Evolutionary conservation across 2,113 vertebrate species (phyloP), one percentile per base, ranked within the genome.

Genomic region (Rhinogobius similis): DNA sequence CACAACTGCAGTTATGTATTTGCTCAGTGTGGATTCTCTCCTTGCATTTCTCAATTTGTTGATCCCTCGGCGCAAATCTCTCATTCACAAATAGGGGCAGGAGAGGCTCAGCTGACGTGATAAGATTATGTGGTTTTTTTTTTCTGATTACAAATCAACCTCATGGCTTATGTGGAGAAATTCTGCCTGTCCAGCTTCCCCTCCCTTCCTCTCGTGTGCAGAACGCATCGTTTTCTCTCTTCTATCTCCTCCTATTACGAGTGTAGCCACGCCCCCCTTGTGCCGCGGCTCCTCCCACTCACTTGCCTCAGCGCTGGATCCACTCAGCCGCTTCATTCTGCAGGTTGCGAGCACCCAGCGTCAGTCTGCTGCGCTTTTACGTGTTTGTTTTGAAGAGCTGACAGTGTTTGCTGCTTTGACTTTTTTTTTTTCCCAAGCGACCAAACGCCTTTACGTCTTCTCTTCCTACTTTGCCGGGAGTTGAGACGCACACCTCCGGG

Each of bases 61-160:
- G 55, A 68, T 67, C 72, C 10, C 27, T 36, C 50, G 21, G 48
- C 72, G 76, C 66, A 90, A 91, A 91, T 91, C 91, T 92, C 82
- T 88, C 88, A 85, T 91, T 91, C 87, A 92, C 88, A 92, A 91
- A 93, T 86, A 88, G 86, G 91, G 87, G 89, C 87, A 90, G 83
- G 87, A 90, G 90, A 87, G 86, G 92, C 90, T 92, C 91, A 92
- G 77, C 79, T 80, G 86, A 88, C 81, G 87, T 77, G 82, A 91
- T 83, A 83, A 86, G 91, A 92, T 93, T 89, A 85, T 81, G 62
- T 53, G 24, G 24, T 55, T 55, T 55, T 26, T 23, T 84, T 44
- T 44, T 48, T 77, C 89, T 89, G 86, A 91, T 92, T 90, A 87
- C 84, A 91, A 92, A 89, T 88, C 83, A 84, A 83, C 78, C 62